Conservation (phyloP, 2,797 vertebrate species). For the Florisuga fusca region DNA sequence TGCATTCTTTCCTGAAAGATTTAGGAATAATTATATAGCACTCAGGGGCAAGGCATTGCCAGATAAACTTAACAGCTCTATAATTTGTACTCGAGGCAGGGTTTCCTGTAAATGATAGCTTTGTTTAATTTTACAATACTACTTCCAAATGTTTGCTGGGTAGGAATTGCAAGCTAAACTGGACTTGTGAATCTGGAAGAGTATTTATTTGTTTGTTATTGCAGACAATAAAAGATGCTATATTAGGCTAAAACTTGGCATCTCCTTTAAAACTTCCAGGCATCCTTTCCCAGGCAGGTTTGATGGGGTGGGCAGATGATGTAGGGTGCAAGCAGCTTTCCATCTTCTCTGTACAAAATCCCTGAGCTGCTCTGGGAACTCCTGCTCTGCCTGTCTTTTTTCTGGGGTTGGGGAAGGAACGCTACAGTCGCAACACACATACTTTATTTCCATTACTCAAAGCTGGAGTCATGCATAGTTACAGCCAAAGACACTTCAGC, state of each 20-base stretch:
- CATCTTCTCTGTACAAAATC: neutral
- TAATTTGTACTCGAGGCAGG: constrained; percentile 76
- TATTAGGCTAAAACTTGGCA: neutral
- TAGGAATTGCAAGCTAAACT: neutral
- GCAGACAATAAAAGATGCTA: neutral
- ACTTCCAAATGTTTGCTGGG: constrained; percentile 64
- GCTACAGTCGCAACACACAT: constrained; percentile 7
- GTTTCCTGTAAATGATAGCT: constrained; percentile 75
- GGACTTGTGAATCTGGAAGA: constrained; percentile 30
- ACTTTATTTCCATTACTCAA: constrained; percentile 77
- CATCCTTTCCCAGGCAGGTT: neutral
- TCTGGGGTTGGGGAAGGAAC: constrained; percentile 9
- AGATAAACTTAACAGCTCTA: constrained; percentile 74
- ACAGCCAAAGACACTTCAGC: constrained; percentile 78
- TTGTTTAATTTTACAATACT: constrained; percentile 67
- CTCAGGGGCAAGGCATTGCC: constrained; percentile 68
- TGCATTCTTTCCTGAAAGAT: constrained; percentile 78
- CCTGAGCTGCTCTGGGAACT: neutral
- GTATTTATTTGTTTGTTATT: constrained; percentile 56
- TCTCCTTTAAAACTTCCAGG: neutral
- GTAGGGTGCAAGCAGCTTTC: neutral
- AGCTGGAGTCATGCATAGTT: constrained; percentile 62
- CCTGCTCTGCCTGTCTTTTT: neutral
- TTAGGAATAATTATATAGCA: constrained; percentile 78
- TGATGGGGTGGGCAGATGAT: neutral